Evolutionary conservation across 1,140 invertebrate species (phyloP), one percentile per base, ranked within the genome.

Genomic region (Drosophila serrata): DNA sequence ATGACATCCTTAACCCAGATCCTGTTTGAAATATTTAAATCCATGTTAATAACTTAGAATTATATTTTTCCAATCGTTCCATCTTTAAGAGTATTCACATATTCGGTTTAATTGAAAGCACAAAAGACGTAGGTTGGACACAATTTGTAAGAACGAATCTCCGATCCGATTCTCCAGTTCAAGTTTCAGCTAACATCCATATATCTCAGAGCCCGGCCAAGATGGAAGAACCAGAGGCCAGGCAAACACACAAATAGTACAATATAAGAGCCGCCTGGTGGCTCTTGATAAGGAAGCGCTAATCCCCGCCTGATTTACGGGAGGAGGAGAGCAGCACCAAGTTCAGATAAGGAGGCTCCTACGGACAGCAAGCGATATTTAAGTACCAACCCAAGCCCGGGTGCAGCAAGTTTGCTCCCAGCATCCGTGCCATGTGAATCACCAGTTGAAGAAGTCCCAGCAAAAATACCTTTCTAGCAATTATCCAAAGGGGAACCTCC

Each of bases 271-370:
- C 58, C 33, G 49, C 42, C 19, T 33, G 24, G 24, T 43, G 27
- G 29, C 46, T 17, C 49, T n/a, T 60, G 74, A 77, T 77, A 77
- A 68, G 33, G 9, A 17, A 17, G 42, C 48, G 49, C 55, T 59
- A 68, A 77, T 35, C 73, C 55, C 17, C 29, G 33, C 22, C 24
- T 60, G 53, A 76, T 76, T 72, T 70, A 81, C 43, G 33, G 33
- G 33, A 24, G 45, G 8, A 1, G 7, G 19, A 46, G 15, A n/a
- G 13, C 13, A 46, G 27, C 79, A 39, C 31, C 55, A 57, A 59
- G 74, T 55, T 81, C 63, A 75, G 63, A 57, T 73, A 63, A 55
- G 67, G 53, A 59, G 35, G 65, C 56, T 17, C 55, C 53, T 43
- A 19, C 37, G 9, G 22, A 8, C 24, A 46, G 33, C 37, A 60